phyloP scores from a whole-genome alignment of 2,113 vertebrate genomes.

The Coptodon rendalli region DNA sequence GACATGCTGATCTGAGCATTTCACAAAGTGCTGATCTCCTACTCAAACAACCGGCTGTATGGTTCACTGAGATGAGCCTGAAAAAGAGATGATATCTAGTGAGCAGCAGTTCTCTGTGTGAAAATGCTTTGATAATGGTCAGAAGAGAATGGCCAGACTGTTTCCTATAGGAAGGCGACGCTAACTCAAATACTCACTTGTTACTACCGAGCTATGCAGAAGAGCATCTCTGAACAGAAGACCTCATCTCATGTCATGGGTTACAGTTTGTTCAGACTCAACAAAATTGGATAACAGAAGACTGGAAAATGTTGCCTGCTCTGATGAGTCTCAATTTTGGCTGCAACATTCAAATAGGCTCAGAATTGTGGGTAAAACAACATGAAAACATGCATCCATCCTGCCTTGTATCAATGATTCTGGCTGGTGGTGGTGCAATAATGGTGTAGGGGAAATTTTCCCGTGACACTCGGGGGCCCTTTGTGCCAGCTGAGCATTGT shows the following conservation, averaged over 20 bases:
- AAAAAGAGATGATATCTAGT: background rate
- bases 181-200: background rate
- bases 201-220: background rate
- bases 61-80: background rate
- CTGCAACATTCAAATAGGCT: background rate
- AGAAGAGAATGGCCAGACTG: background rate
- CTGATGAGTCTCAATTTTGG: background rate
- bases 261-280: background rate
- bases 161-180: background rate
- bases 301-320: background rate
- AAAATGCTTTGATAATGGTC: background rate
- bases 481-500: background rate
- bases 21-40: background rate
- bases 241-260: background rate
- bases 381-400: background rate
- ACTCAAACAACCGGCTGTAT: background rate
- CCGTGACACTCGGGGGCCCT: background rate
- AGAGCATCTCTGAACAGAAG: background rate
- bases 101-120: background rate
- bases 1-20: background rate
- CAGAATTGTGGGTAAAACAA: background rate
- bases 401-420: background rate
- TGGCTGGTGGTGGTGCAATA: background rate
- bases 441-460: background rate
- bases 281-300: background rate